Evolutionary conservation across 2,888 invertebrate species (phyloP).

Genomic region (Acleris literana): DNA sequence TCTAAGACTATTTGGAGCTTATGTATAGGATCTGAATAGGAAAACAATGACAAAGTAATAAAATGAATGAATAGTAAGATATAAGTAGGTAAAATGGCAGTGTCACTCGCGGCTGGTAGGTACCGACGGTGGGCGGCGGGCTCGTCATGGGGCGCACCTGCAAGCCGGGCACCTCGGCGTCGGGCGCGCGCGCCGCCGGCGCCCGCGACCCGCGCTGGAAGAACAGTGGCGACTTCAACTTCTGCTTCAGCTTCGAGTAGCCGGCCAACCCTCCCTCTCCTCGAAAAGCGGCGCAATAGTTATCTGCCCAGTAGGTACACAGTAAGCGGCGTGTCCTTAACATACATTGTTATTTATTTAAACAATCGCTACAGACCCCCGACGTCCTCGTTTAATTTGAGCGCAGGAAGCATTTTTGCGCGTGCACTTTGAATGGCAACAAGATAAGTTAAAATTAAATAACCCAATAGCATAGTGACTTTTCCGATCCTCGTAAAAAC

Average conservation of each 20-base stretch:
- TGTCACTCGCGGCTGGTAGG: background rate
- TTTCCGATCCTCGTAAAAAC: background rate
- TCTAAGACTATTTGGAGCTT: constrained; percentile 40
- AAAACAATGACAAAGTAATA: too few relatives aligned
- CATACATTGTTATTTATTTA: background rate
- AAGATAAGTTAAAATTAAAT: constrained; percentile 5
- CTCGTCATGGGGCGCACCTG: background rate
- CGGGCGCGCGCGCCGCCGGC: too few relatives aligned
- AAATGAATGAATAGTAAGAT: too few relatives aligned
- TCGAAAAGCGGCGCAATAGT: background rate
- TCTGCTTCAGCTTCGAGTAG: background rate
- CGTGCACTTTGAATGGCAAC: background rate
- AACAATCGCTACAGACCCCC: background rate
- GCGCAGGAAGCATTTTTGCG: background rate
- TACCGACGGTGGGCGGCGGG: background rate
- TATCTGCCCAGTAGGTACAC: background rate
- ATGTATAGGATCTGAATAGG: constrained; percentile 45
- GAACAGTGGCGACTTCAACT: background rate
- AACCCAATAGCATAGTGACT: constrained; percentile 13
- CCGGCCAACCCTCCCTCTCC: too few relatives aligned
- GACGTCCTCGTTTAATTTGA: constrained; percentile 11
- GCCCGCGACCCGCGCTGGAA: too few relatives aligned
- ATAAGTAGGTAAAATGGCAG: too few relatives aligned
- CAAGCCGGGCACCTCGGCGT: too few relatives aligned
- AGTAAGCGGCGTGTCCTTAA: background rate